Conservation (phyloP, 2,113 vertebrate species). For the Rhadina sibilatrix region DNA sequence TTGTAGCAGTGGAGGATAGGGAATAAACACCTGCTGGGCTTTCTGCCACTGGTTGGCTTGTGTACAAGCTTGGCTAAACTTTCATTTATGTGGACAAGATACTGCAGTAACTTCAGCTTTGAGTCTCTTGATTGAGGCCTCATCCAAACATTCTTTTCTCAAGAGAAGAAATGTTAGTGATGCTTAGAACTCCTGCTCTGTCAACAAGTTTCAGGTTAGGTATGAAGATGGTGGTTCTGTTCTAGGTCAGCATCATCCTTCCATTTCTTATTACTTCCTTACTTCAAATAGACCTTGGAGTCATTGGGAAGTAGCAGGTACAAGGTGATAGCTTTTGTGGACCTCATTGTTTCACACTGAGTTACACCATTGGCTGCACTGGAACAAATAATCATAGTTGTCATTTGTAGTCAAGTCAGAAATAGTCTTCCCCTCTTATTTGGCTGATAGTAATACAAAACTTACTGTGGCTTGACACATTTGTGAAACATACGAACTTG, state of each 20-base stretch:
- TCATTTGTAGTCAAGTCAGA: not conserved
- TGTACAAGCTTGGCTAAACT: not conserved
- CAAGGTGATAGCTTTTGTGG: not conserved
- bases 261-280: not conserved
- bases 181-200: not conserved
- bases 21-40: not conserved
- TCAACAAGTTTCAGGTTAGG: not conserved
- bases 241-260: not conserved
- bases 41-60: not conserved
- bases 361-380: not conserved
- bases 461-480: not conserved
- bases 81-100: not conserved
- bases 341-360: not conserved
- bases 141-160: not conserved
- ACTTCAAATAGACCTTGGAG: not conserved
- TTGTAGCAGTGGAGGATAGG: not conserved
- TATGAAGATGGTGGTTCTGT: not conserved
- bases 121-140: not conserved
- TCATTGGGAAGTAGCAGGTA: not conserved
- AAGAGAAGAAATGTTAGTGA: not conserved
- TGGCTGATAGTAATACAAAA: not conserved
- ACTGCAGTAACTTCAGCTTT: not conserved
- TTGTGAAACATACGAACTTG: not conserved
- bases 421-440: not conserved
- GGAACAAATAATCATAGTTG: not conserved